Evolutionary conservation across 2,888 invertebrate species (phyloP).

Genomic region (Aplocera efformata): DNA sequence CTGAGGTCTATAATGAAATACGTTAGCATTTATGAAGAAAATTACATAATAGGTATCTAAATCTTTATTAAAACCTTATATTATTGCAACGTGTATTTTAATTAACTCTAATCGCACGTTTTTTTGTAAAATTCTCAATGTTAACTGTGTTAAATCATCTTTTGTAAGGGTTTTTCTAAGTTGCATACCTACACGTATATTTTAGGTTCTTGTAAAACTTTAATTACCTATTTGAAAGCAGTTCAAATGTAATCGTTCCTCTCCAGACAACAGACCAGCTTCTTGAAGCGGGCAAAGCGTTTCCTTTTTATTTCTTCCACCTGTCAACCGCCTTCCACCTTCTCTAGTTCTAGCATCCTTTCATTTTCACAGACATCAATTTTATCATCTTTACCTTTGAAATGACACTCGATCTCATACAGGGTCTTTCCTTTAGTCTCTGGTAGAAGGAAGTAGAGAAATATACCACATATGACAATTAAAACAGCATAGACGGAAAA

Average conservation of each 20-base stretch:
- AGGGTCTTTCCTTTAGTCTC: slow-evolving; percentile 85
- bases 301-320: slow-evolving; percentile 35
- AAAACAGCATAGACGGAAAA: slow-evolving; percentile 81
- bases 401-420: slow-evolving; percentile 83
- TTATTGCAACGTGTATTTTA: too few relatives aligned
- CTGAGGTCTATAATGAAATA: slow-evolving; percentile 22
- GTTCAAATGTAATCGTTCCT: slow-evolving; percentile 26
- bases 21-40: not conserved
- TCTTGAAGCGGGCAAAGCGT: slow-evolving; percentile 45
- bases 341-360: slow-evolving; percentile 61
- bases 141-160: too few relatives aligned
- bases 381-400: slow-evolving; percentile 48
- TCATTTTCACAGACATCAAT: slow-evolving; percentile 46
- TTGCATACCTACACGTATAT: too few relatives aligned
- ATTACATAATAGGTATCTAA: slow-evolving; percentile 1
- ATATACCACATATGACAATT: slow-evolving; percentile 77
- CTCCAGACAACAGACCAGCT: slow-evolving; percentile 44
- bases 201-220: too few relatives aligned
- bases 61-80: not conserved
- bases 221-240: not conserved
- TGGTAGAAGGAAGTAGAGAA: slow-evolving; percentile 81
- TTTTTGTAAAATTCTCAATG: too few relatives aligned
- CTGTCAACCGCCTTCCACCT: slow-evolving; percentile 63
- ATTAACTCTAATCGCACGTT: too few relatives aligned
- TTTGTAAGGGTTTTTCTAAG: too few relatives aligned